phyloP scores from a whole-genome alignment of 1,140 invertebrate species.

The Cryptotermes secundus region DNA sequence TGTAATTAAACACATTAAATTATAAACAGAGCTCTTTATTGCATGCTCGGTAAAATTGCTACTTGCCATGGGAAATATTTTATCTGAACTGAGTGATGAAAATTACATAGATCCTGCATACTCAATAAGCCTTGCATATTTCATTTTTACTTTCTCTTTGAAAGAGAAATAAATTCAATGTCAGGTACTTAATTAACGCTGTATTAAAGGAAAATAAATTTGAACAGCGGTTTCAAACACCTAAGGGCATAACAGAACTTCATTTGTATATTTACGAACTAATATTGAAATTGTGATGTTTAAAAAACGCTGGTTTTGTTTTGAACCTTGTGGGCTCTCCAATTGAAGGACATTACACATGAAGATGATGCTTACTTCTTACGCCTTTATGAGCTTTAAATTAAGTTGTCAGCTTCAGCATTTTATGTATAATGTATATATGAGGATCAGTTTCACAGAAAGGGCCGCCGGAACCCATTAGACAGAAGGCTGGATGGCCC shows the following conservation, averaged over 20 bases:
- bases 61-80: not conserved
- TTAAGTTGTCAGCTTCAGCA: too few relatives aligned
- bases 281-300: not conserved
- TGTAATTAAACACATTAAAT: not conserved
- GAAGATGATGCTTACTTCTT: too few relatives aligned
- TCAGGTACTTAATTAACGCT: not conserved
- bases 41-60: not conserved
- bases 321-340: not conserved
- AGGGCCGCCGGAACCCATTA: too few relatives aligned
- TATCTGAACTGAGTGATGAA: not conserved
- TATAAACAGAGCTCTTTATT: not conserved
- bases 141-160: not conserved
- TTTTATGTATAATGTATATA: too few relatives aligned
- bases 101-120: not conserved
- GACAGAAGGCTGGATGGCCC: too few relatives aligned
- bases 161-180: not conserved
- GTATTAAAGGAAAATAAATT: not conserved
- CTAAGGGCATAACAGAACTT: not conserved
- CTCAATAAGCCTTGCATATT: not conserved
- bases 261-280: not conserved
- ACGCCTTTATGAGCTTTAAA: too few relatives aligned
- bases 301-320: not conserved
- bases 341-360: too few relatives aligned
- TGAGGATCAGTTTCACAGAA: too few relatives aligned
- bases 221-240: not conserved